Conservation (phyloP, 2,113 vertebrate species). For the Symphodus melops region DNA sequence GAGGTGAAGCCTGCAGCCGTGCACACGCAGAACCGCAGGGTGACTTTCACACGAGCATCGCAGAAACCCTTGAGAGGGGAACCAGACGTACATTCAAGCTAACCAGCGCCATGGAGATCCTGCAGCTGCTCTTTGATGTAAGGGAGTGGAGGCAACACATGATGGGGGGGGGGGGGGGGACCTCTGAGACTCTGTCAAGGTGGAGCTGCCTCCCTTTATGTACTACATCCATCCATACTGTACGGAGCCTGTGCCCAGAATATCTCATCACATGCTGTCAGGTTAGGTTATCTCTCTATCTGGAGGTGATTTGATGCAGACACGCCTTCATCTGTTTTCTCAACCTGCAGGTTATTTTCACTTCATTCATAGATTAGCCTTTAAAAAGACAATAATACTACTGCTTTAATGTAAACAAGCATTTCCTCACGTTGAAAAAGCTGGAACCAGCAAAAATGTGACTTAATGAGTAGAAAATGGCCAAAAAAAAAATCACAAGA, state of each 20-base stretch:
- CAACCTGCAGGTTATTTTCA: no score
- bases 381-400: no score
- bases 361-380: no score
- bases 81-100: slow-evolving; percentile 46
- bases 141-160: slow-evolving; percentile 13
- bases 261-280: neutral
- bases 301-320: neutral
- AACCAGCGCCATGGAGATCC: slow-evolving; percentile 61
- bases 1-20: slow-evolving; percentile 1
- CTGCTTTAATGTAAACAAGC: neutral
- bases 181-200: slow-evolving; percentile 33
- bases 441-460: neutral
- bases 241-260: neutral
- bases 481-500: no score
- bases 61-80: slow-evolving; percentile 51
- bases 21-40: neutral
- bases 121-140: slow-evolving; percentile 64
- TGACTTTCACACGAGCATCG: slow-evolving; percentile 47
- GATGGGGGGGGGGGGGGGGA: neutral
- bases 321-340: no score
- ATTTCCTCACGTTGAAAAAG: neutral
- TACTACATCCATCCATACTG: neutral
- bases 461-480: no score
- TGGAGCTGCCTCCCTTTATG: slow-evolving; percentile 6
- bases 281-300: neutral